Conservation (phyloP, 2,888 invertebrate species). For the Philopedon plagiatum region DNA sequence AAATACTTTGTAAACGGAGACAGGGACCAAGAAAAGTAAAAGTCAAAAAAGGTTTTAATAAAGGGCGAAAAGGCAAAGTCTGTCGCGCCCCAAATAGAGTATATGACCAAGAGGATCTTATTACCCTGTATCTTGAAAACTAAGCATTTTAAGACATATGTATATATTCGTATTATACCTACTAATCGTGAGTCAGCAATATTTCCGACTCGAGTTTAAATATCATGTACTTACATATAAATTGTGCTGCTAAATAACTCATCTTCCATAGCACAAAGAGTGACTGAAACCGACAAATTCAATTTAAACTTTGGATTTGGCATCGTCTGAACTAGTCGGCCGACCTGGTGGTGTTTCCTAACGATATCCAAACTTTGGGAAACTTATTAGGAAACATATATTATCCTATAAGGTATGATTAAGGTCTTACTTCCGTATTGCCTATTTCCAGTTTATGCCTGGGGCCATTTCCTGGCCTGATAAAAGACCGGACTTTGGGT, state of each 20-base stretch:
- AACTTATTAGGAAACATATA: constrained; percentile 10
- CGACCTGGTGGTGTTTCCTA: constrained; percentile 9
- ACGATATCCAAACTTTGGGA: constrained; percentile 14
- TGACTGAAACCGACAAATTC: neutral
- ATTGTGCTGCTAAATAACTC: neutral
- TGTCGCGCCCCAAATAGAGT: too few species aligned
- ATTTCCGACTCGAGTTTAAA: too few species aligned
- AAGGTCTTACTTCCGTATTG: constrained; percentile 11
- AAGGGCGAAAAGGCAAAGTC: too few species aligned
- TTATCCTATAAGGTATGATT: neutral
- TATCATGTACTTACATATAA: neutral
- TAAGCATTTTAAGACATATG: too few species aligned
- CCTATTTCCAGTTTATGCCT: constrained; percentile 11
- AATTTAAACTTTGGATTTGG: constrained; percentile 13
- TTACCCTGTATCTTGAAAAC: too few species aligned
- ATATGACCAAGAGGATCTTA: too few species aligned
- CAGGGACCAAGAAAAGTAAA: too few species aligned
- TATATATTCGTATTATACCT: too few species aligned
- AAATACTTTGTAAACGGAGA: too few species aligned
- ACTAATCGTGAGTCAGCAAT: too few species aligned
- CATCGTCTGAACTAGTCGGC: neutral
- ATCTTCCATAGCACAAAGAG: neutral
- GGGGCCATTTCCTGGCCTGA: neutral
- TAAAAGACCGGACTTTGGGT: neutral
- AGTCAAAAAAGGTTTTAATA: too few species aligned